A percentile compares a stretch with the other conserved stretches of the same genome.
These are phyloP conservation scores for Drosophila kanapiae DNA, from an alignment of 1,140 invertebrate species.

Conservation along the genomic window DNA sequence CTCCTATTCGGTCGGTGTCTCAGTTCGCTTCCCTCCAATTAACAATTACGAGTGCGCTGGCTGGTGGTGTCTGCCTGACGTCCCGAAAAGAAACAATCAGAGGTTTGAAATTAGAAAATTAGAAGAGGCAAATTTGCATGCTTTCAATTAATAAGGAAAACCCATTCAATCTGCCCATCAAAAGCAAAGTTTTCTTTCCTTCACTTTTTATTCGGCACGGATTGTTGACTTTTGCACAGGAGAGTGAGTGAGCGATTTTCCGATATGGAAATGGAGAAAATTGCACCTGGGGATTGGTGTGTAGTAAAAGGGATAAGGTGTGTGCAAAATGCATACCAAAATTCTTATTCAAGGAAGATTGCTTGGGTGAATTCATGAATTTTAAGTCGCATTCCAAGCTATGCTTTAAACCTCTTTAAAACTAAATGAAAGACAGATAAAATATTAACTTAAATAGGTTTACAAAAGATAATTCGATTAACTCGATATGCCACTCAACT, in stretches of 20 bases:
- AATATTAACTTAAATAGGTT: not conserved
- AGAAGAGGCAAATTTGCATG: slow-evolving; percentile 70
- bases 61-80: slow-evolving; percentile 22
- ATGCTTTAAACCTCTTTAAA: not conserved
- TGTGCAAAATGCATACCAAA: not conserved
- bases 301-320: slow-evolving; percentile 3
- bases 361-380: not conserved
- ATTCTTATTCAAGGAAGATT: slow-evolving; percentile 7
- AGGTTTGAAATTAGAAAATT: slow-evolving; percentile 22
- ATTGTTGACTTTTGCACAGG: slow-evolving; percentile 61
- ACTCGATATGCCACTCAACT: not conserved
- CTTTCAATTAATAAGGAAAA: slow-evolving; percentile 71
- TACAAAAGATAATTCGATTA: not conserved
- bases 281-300: slow-evolving; percentile 2
- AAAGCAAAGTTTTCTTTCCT: slow-evolving; percentile 23
- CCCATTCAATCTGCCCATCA: slow-evolving; percentile 33
- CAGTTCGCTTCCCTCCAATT: slow-evolving; percentile 63
- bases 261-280: slow-evolving; percentile 16
- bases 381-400: not conserved
- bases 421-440: not conserved
- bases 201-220: slow-evolving; percentile 49
- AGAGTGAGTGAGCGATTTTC: slow-evolving; percentile 14
- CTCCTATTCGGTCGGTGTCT: slow-evolving; percentile 3
- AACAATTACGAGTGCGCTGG: slow-evolving; percentile 33
- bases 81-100: slow-evolving; percentile 41